These are phyloP conservation scores for Tyria jacobaeae DNA, from an alignment of 2,888 invertebrate genomes.

Conservation along the genomic window DNA sequence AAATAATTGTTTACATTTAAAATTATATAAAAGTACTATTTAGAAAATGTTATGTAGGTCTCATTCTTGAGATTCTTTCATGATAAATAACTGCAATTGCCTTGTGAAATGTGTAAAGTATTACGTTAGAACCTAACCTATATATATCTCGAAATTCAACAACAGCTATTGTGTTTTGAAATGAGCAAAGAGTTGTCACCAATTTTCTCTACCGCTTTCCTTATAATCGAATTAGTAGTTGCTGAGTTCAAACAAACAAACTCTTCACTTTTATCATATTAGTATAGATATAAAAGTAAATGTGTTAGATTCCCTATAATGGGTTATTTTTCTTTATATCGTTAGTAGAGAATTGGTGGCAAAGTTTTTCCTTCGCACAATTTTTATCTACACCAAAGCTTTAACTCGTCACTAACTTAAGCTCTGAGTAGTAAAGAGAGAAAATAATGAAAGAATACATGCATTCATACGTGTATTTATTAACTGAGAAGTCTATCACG, in stretches of 20 bases:
- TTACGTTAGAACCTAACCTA: slow-evolving; percentile 34
- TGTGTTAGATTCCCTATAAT: not conserved
- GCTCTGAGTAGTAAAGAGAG: not conserved
- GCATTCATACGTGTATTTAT: too few relatives aligned
- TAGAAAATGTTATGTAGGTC: slow-evolving; percentile 54
- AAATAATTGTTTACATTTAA: slow-evolving; percentile 33
- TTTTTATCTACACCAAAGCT: slow-evolving; percentile 34
- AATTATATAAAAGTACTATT: slow-evolving; percentile 40
- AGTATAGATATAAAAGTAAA: not conserved
- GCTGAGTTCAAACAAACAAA: too few relatives aligned
- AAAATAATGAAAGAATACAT: not conserved
- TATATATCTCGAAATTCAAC: too few relatives aligned
- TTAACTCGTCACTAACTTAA: slow-evolving; percentile 30
- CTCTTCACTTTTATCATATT: too few relatives aligned
- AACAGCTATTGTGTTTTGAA: slow-evolving; percentile 35
- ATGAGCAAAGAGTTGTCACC: slow-evolving; percentile 32
- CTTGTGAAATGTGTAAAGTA: slow-evolving; percentile 47
- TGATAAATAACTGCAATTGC: slow-evolving; percentile 47
- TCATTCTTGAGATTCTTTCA: slow-evolving; percentile 56
- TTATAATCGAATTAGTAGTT: too few relatives aligned
- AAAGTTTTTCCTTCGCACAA: slow-evolving; percentile 33
- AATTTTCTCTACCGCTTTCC: slow-evolving; percentile 27
- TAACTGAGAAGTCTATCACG: not conserved
- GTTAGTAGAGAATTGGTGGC: slow-evolving; percentile 35
- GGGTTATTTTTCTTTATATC: slow-evolving; percentile 3